Conservation (phyloP, 1,140 invertebrate species). For the Bombus superbus region DNA sequence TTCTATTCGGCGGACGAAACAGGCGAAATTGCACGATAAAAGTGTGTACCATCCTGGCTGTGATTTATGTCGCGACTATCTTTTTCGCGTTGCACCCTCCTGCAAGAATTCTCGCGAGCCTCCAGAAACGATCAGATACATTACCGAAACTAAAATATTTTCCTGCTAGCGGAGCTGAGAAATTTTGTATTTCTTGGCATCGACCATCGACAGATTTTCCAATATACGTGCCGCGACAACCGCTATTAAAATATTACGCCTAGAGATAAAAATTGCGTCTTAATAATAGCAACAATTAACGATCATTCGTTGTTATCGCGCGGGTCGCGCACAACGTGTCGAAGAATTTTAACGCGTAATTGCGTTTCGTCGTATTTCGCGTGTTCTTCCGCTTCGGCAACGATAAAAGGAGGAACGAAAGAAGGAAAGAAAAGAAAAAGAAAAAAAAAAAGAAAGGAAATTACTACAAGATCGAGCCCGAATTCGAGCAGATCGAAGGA, state of each 20-base stretch:
- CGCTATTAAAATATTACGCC: neutral
- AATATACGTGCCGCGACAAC: neutral
- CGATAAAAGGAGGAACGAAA: no score
- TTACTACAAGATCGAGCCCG: neutral
- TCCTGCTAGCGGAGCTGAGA: neutral
- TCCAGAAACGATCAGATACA: neutral
- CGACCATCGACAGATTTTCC: neutral
- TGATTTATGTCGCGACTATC: neutral
- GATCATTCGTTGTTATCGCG: neutral
- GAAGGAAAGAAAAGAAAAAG: no score
- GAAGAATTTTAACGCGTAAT: neutral
- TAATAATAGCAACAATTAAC: neutral
- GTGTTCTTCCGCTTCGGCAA: no score
- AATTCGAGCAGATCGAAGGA: neutral
- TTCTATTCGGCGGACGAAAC: neutral
- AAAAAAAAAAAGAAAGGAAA: no score
- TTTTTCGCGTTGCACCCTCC: neutral
- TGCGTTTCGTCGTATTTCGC: no score
- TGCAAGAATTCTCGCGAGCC: neutral
- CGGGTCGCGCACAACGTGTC: neutral
- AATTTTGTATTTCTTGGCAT: neutral
- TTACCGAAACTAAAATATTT: neutral
- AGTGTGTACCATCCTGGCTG: neutral
- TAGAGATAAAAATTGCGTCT: neutral
- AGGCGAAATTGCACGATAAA: neutral